A percentile compares a stretch with the other conserved stretches of the same genome.
phyloP scores from a whole-genome alignment of 2,113 vertebrate genomes.

The Mandrillus leucophaeus region DNA sequence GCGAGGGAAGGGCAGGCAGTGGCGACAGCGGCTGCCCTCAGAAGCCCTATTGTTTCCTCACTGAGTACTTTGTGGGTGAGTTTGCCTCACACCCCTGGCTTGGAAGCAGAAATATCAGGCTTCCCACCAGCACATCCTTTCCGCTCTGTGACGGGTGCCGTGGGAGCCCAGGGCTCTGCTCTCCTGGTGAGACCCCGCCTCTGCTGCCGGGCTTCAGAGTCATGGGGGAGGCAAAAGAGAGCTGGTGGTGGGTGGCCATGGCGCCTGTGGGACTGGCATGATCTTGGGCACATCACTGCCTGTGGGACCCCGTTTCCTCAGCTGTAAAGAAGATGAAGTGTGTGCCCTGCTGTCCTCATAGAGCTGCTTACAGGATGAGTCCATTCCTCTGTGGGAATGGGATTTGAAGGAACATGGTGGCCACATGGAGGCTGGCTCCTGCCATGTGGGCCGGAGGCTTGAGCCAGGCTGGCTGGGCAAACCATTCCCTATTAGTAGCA shows the following conservation, averaged over 20 bases:
- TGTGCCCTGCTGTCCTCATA: neutral
- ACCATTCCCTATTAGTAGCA: neutral
- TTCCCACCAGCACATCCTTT: neutral
- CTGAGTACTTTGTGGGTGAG: neutral
- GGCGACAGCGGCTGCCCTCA: neutral
- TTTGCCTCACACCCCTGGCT: neutral
- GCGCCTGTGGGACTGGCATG: neutral
- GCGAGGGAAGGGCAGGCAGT: neutral
- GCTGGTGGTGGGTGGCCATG: neutral
- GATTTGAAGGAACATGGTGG: neutral
- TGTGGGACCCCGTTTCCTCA: neutral
- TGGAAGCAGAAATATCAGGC: neutral
- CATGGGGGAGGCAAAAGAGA: neutral
- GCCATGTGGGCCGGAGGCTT: neutral
- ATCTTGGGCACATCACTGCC: neutral
- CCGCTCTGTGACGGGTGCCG: neutral
- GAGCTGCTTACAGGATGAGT: neutral
- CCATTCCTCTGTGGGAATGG: accelerated
- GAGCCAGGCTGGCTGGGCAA: neutral
- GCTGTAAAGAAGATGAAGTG: neutral
- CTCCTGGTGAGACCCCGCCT: neutral
- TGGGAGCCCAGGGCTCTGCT: neutral
- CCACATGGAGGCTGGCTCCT: neutral
- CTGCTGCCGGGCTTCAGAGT: neutral
- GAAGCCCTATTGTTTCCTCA: neutral